phyloP scores from a whole-genome alignment of 2,113 vertebrate species.

The Pleuronectes platessa region DNA sequence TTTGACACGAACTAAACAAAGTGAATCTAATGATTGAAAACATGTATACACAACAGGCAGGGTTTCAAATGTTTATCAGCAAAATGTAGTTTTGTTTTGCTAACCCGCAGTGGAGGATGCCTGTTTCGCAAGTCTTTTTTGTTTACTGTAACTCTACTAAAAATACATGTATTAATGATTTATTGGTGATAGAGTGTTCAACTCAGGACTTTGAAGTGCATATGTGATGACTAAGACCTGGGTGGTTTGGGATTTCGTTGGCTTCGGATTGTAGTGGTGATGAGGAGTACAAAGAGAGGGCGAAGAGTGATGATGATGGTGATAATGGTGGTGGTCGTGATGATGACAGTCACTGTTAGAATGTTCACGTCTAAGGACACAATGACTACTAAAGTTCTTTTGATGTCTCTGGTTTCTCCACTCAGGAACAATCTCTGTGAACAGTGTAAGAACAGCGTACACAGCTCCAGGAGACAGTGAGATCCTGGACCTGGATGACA shows the following conservation, averaged over 20 bases:
- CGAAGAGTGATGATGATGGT: not conserved
- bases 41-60: not conserved
- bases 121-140: constrained; percentile 15
- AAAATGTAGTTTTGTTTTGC: constrained; percentile 19
- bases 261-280: constrained; percentile 44
- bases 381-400: constrained; percentile 42
- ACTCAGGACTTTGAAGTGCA: not conserved
- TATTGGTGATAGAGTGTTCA: constrained; percentile 32
- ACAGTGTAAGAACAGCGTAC: constrained; percentile 93
- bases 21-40: not conserved
- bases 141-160: constrained; percentile 17
- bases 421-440: constrained; percentile 96
- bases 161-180: constrained; percentile 55
- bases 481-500: constrained; percentile 97
- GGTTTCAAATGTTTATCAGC: not conserved
- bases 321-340: constrained; percentile 3
- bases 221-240: constrained; percentile 34
- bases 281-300: constrained; percentile 15
- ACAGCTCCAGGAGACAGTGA: constrained; percentile 98
- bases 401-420: constrained; percentile 17
- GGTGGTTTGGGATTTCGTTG: constrained; percentile 28
- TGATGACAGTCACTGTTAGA: not conserved
- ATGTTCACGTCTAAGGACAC: constrained; percentile 46
- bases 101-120: constrained; percentile 13
- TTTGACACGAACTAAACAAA: not conserved